Percentiles rank a stretch among this genome's conserved stretches.
Evolutionary conservation across 2,797 vertebrate species (phyloP).

Genomic region (Galaxias olidus): DNA sequence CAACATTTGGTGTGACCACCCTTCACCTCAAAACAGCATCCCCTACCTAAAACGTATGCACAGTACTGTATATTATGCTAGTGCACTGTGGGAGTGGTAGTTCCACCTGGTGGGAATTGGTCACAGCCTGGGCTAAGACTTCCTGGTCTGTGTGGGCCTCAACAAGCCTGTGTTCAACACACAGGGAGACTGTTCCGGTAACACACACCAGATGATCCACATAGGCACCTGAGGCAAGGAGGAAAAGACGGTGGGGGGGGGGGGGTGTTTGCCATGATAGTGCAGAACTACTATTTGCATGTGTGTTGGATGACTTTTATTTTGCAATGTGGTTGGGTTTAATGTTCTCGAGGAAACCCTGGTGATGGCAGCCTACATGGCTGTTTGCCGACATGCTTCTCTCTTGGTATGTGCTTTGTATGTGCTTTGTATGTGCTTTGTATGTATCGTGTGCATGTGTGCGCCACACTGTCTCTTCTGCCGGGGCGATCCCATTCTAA

Average conservation of each 20-base stretch:
- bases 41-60: too few species aligned
- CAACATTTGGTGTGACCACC: too few species aligned
- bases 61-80: constrained; percentile 1
- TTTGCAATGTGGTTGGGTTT: constrained; percentile 10
- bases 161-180: constrained; percentile 2
- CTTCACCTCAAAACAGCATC: too few species aligned
- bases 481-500: too few species aligned
- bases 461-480: too few species aligned
- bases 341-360: too few species aligned
- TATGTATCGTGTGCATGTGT: too few species aligned
- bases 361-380: too few species aligned
- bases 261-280: too few species aligned
- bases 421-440: too few species aligned
- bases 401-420: too few species aligned
- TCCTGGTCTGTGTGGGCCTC: background rate
- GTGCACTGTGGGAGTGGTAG: background rate
- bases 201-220: constrained; percentile 11
- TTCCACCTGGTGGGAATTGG: constrained; percentile 9
- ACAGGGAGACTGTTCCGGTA: background rate
- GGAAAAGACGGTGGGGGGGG: background rate
- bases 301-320: background rate
- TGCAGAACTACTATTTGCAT: background rate
- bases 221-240: background rate
- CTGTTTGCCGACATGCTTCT: too few species aligned
- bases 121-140: constrained; percentile 1